Evolutionary conservation across 2,797 vertebrate species (phyloP).

Genomic region (Sebastiscus albofasciatus): DNA sequence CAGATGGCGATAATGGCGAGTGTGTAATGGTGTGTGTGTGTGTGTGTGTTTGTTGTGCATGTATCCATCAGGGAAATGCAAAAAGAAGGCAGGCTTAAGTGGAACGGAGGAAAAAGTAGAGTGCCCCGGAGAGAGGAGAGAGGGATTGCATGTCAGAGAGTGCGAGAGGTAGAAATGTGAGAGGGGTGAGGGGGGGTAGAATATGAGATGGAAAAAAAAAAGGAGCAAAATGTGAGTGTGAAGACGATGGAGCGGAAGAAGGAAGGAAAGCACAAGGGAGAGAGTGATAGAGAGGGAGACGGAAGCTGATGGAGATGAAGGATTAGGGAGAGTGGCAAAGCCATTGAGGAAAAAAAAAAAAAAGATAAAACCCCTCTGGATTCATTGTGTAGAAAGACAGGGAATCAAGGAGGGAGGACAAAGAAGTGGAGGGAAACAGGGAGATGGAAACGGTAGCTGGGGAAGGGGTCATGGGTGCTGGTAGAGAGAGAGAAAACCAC

Average conservation of each 20-base stretch:
- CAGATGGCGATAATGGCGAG: background rate
- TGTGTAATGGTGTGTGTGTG: background rate
- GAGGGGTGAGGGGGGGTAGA: conserved; percentile 7
- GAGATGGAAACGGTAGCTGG: conserved; percentile 35
- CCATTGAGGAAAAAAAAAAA: conserved; percentile 40
- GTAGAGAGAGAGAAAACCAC: conserved; percentile 26
- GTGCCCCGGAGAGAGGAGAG: conserved; percentile 56
- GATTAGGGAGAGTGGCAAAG: conserved; percentile 70
- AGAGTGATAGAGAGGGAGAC: conserved; percentile 41
- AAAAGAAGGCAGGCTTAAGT: conserved; percentile 45
- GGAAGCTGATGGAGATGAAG: conserved; percentile 67
- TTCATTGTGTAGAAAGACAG: conserved; percentile 56
- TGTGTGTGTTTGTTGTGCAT: conserved; percentile 12
- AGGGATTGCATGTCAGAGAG: conserved; percentile 66
- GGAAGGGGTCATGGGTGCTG: conserved; percentile 39
- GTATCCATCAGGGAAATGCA: conserved; percentile 53
- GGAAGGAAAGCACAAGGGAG: conserved; percentile 44
- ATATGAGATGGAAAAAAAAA: conserved; percentile 22
- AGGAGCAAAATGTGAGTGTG: conserved; percentile 33
- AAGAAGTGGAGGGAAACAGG: conserved; percentile 21
- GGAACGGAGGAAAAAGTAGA: conserved; percentile 39
- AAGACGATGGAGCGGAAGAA: conserved; percentile 42
- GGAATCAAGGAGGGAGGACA: conserved; percentile 43
- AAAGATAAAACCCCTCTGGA: conserved; percentile 51
- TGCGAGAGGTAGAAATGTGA: conserved; percentile 62